Evolutionary conservation across 2,888 invertebrate genomes (phyloP), one percentile per base, ranked within the genome.

Genomic region (Eupithecia pulchellata): DNA sequence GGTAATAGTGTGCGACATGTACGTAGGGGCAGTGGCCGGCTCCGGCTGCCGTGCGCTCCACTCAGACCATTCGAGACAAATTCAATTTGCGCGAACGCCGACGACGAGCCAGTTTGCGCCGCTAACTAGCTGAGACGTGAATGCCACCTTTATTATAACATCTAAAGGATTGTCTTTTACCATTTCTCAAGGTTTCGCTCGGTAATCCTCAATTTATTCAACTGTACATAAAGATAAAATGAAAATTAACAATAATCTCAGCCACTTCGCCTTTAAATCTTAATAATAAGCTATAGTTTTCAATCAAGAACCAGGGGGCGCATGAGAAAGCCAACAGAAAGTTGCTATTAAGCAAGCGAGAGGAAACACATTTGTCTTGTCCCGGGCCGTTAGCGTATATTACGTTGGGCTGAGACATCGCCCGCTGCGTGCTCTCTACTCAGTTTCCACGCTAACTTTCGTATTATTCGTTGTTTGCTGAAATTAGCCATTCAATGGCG

Each of bases 281-380:
- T 81, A 85, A 86, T 88, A 87, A 87, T 88, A 89, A 87, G 87
- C 84, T 83, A 86, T 89, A 87, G 88, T 88, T 89, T 91, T 89
- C 88, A 90, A 90, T 90, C 89, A 87, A 88, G 89, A 84, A 85
- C 83, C 84, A 80, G 82, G 86, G 83, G 84, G 82, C 81, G 79
- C 82, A 81, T 78, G 79, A 82, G 80, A 74, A 81, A 80, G 82
- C 81, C 79, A 82, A 79, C 81, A 79, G 81, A 84, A 84, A 84
- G 85, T 85, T 85, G 86, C 87, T 91, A 91, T 91, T 91, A 78
- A 91, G 91, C 88, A 84, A 89, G 86, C 88, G 88, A 91, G 91
- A 90, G 92, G 92, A 93, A 92, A 91, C 92, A 93, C 94, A 94
- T 94, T 94, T 93, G 91, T 93, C 94, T 94, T 93, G 92, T 92